Base-by-base conservation (phyloP, 2,888 invertebrate genomes). In the Seladonia tumulorum region DNA sequence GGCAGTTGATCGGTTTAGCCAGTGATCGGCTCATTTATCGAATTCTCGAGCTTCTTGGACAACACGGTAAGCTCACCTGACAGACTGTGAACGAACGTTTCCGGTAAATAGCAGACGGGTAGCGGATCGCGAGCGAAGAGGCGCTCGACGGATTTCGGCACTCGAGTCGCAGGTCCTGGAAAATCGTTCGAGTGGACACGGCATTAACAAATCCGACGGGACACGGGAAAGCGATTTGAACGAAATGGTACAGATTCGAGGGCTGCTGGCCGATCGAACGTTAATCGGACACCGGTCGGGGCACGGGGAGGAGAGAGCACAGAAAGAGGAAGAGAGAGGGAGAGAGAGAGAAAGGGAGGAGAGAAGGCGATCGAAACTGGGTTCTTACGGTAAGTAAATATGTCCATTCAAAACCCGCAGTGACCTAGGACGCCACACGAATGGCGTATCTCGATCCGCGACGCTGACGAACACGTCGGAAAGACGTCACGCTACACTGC, bases 381-480 rank as follows among this genome's bases (percentile, higher is more conserved):
- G 10, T 39, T 45, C 81, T 86, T 82, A 79, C 82, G 80, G n/a
- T 82, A 82, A 87, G 80, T 77, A 80, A 80, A 87, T 77, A 80
- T 78, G 79, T 82, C 82, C 87, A 87, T 85, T 87, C 77, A 87
- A 80, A 82, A 80, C 80, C 80, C 68, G 76, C 76, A 74, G 76
- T 76, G 81, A 76, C 81, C 70, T 35, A 45, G 79, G 80, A 45
- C 53, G 16, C 25, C 47, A 35, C 66, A 18, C 8, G 66, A 66
- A 66, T 66, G 35, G 35, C n/a, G 45, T 42, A n/a, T 71, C 16
- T 45, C 45, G 2, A 16, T 42, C n/a, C 22, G 22, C 70, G n/a
- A 12, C 68, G 68, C 5, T 12, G 42, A 22, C n/a, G n/a, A 1
- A 42, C n/a, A 5, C 12, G 70, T n/a, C 42, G 14, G 12, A 42